Evolutionary conservation across 2,888 invertebrate species (phyloP).

Genomic region (Mythimna vitellina): DNA sequence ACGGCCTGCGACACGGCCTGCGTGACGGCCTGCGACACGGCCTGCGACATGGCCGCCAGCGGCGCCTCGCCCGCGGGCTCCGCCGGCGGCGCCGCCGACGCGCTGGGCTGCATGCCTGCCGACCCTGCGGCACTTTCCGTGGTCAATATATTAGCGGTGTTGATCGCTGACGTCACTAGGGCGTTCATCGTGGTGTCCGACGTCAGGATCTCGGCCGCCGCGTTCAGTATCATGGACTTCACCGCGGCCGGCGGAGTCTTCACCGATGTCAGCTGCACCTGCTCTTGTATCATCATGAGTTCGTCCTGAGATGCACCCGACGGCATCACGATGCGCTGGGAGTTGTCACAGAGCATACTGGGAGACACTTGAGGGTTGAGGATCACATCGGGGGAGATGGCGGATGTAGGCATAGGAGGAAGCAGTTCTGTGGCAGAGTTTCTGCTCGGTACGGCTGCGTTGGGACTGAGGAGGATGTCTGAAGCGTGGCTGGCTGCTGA

Average conservation of each 20-base stretch:
- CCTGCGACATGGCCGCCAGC: constrained; percentile 87
- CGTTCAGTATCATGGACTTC: constrained; percentile 94
- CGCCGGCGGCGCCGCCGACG: constrained; percentile 74
- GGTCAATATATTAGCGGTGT: constrained; percentile 86
- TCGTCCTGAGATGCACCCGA: constrained; percentile 75
- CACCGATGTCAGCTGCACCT: constrained; percentile 82
- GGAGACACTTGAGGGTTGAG: constrained; percentile 91
- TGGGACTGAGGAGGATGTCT: constrained; percentile 81
- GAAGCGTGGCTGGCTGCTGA: constrained; percentile 79
- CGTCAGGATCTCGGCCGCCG: constrained; percentile 93
- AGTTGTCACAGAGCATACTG: constrained; percentile 86
- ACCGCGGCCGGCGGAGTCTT: constrained; percentile 92
- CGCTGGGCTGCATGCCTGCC: constrained; percentile 68
- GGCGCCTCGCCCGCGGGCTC: constrained; percentile 83
- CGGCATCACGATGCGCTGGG: constrained; percentile 73
- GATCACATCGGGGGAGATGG: constrained; percentile 91
- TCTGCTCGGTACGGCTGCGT: constrained; percentile 78
- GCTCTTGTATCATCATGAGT: constrained; percentile 83
- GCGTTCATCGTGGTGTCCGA: constrained; percentile 91
- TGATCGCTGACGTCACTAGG: constrained; percentile 89
- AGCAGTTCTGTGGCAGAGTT: constrained; percentile 79
- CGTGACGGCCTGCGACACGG: constrained; percentile 88
- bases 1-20: constrained; percentile 88
- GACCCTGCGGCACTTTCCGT: constrained; percentile 77
- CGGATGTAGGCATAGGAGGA: constrained; percentile 74